Conservation (phyloP, 2,113 vertebrate genomes). For the Phylloscopus trochiloides region DNA sequence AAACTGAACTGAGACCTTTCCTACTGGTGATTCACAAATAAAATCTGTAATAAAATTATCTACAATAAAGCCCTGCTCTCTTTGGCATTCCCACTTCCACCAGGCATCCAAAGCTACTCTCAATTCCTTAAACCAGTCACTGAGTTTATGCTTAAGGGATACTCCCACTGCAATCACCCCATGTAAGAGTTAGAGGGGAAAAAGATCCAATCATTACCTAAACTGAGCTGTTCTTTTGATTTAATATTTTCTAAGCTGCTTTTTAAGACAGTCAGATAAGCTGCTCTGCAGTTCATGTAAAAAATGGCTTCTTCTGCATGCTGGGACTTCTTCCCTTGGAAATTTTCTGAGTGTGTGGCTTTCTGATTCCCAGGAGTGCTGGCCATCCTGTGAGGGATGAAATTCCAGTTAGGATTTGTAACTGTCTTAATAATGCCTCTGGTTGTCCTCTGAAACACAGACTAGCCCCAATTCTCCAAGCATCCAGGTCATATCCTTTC, state of each 20-base stretch:
- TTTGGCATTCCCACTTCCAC: not conserved
- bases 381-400: constrained; percentile 72
- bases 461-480: not conserved
- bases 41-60: not conserved
- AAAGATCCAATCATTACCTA: constrained; percentile 74
- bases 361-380: constrained; percentile 54
- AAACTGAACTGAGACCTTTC: not conserved
- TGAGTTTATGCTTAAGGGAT: not conserved
- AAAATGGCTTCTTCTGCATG: constrained; percentile 80
- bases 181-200: not conserved
- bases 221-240: constrained; percentile 85
- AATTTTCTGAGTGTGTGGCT: not conserved
- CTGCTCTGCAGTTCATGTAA: constrained; percentile 86
- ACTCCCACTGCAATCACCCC: not conserved
- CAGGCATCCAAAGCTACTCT: not conserved
- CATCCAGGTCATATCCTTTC: not conserved
- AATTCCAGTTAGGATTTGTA: not conserved
- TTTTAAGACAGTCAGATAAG: constrained; percentile 85
- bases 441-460: not conserved
- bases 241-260: constrained; percentile 90
- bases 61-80: not conserved
- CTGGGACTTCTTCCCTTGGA: constrained; percentile 59
- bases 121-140: not conserved
- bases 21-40: not conserved
- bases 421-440: not conserved